Evolutionary conservation across 1,140 invertebrate genomes (phyloP), one percentile per base, ranked within the genome.

Genomic region (Drosophila subobscura): DNA sequence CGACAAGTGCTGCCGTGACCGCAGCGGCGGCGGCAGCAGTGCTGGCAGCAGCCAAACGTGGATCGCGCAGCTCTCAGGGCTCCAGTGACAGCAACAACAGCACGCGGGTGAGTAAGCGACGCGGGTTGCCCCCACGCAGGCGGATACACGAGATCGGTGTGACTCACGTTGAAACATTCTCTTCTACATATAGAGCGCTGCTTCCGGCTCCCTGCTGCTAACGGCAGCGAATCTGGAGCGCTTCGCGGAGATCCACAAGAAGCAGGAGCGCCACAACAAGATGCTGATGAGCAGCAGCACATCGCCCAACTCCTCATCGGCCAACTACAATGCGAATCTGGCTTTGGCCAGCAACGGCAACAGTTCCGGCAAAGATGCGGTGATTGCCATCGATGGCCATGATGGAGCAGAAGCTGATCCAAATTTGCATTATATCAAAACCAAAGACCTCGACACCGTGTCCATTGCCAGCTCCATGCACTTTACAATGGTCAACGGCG

Each of bases 381-480:
- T 89, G 0, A 90, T 91, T 27, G 40, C 74, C 27, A 91, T 91
- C 37, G 90, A 73, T 20, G 71, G 59, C 8, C 44, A 72, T 20
- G 67, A 80, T 74, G 75, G 44, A 5, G 27, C 14, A 29, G 51
- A 64, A 8, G 58, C 16, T 8, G 81, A 86, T 72, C 88, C 90
- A 51, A 91, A 91, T 74, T 66, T 91, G 66, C 60, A 91, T 68
- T 91, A 89, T 41, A 59, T 91, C 49, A 88, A 44, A 91, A 91
- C 74, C 92, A 92, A 75, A 90, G 92, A 91, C 79, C 85, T 93
- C 52, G 95, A 96, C 77, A 93, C 93, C 37, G 93, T 93, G 20
- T 96, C 96, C n/a, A 93, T 96, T 59, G 96, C 96, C 27, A 96
- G 95, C 91, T 96, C 95, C 59, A 96, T 95, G 57, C 96, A 97